phyloP scores from a whole-genome alignment of 2,888 invertebrate species.

The Tachina grossa region DNA sequence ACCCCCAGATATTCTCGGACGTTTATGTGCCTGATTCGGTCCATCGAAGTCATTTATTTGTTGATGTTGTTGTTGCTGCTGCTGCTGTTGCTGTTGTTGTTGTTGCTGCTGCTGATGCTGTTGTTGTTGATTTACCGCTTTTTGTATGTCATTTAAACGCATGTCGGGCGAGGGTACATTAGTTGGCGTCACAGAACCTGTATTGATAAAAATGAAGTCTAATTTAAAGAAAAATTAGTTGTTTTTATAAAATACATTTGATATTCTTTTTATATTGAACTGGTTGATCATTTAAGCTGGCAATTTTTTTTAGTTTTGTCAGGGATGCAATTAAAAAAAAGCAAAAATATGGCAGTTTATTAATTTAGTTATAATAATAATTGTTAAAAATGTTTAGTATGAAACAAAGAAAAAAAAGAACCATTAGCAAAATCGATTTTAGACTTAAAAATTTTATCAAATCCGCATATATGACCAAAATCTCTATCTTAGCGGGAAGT shows the following conservation, averaged over 20 bases:
- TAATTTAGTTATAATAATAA: background rate
- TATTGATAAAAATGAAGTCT: slow-evolving; percentile 83
- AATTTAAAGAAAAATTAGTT: slow-evolving; percentile 72
- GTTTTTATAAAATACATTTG: slow-evolving; percentile 60
- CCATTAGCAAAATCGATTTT: background rate
- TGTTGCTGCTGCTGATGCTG: slow-evolving; percentile 79
- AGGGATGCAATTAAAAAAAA: slow-evolving; percentile 38
- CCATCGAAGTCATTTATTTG: slow-evolving; percentile 85
- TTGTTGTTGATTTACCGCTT: slow-evolving; percentile 76
- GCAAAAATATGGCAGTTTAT: slow-evolving; percentile 52
- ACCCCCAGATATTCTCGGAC: slow-evolving; percentile 93
- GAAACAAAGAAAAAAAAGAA: background rate
- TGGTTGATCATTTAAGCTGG: slow-evolving; percentile 9
- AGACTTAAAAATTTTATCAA: no score
- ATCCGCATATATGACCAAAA: no score
- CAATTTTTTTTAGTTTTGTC: slow-evolving; percentile 4
- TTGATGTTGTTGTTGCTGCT: slow-evolving; percentile 77
- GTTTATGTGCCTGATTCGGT: slow-evolving; percentile 86
- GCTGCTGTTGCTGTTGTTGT: slow-evolving; percentile 78
- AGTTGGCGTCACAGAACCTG: slow-evolving; percentile 92
- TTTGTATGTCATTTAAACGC: slow-evolving; percentile 80
- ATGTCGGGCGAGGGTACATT: slow-evolving; percentile 90
- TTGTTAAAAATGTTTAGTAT: background rate
- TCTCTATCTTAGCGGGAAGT: no score
- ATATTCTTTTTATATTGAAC: slow-evolving; percentile 62